Percentiles rank a stretch among this genome's conserved stretches.
phyloP scores from a whole-genome alignment of 1,140 invertebrate species.

The Lepidostoma basale region DNA sequence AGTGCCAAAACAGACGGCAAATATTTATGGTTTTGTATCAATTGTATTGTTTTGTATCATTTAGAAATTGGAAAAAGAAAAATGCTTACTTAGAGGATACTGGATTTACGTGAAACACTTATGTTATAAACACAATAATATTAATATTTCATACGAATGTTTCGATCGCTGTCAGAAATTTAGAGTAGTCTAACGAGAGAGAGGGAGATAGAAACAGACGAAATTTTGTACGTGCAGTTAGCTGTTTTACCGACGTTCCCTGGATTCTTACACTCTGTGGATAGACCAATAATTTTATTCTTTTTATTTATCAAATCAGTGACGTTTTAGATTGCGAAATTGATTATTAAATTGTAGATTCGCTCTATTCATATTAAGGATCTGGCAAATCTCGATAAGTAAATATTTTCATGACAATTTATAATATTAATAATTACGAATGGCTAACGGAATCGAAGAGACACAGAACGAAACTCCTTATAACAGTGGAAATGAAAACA shows the following conservation, averaged over 20 bases:
- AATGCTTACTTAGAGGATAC: no score
- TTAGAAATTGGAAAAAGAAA: no score
- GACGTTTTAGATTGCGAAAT: neutral
- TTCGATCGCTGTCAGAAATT: slow-evolving; percentile 16
- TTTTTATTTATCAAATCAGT: no score
- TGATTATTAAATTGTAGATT: neutral
- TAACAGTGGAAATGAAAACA: no score
- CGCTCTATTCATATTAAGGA: neutral
- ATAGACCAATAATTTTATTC: no score
- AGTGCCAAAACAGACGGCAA: neutral
- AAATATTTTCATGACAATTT: neutral
- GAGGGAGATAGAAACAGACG: neutral
- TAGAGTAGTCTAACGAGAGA: slow-evolving; percentile 20
- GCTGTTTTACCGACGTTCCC: slow-evolving; percentile 13
- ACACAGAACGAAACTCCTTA: no score
- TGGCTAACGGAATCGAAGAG: no score
- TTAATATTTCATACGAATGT: slow-evolving; percentile 9
- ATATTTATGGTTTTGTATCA: neutral
- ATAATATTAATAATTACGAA: neutral
- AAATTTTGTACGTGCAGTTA: neutral
- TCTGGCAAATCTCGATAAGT: neutral
- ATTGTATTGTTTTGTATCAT: neutral
- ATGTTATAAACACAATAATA: neutral
- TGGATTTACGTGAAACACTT: neutral
- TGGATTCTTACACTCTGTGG: no score